These are phyloP conservation scores for Anguilla japonica DNA, from an alignment of 2,113 vertebrate genomes.

Conservation along the genomic window DNA sequence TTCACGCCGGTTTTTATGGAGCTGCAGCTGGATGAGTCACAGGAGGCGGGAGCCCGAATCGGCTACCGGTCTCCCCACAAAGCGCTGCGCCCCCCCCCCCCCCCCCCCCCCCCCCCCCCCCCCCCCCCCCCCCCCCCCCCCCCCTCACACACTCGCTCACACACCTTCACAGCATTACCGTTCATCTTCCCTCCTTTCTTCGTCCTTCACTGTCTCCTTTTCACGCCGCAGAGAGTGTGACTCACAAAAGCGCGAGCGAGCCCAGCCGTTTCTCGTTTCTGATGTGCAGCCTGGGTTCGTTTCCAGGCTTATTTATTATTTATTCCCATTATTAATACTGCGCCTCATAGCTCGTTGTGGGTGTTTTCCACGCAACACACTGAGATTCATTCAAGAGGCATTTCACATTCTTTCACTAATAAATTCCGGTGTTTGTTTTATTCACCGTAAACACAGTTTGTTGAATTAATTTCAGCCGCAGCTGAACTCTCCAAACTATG, in stretches of 20 bases:
- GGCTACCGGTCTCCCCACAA: neutral
- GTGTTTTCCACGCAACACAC: neutral
- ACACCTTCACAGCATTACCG: neutral
- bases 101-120: neutral
- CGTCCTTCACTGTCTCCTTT: neutral
- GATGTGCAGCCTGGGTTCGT: neutral
- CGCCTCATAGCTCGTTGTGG: neutral
- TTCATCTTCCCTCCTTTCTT: neutral
- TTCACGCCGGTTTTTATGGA: constrained; percentile 13
- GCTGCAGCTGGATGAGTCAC: constrained; percentile 22
- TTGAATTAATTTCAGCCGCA: too few relatives aligned
- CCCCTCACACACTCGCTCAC: too few relatives aligned
- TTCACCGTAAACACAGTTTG: too few relatives aligned
- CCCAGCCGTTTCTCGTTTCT: neutral
- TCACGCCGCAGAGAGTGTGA: neutral
- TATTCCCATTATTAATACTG: too few relatives aligned
- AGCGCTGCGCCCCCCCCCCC: neutral
- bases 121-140: neutral
- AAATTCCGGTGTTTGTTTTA: too few relatives aligned
- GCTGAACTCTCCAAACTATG: too few relatives aligned
- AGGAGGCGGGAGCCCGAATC: neutral
- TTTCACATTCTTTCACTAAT: too few relatives aligned
- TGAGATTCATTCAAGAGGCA: too few relatives aligned
- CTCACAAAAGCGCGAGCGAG: neutral
- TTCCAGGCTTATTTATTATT: neutral